These are phyloP conservation scores for Pammene fasciana DNA, from an alignment of 2,888 invertebrate genomes.

Conservation along the genomic window DNA sequence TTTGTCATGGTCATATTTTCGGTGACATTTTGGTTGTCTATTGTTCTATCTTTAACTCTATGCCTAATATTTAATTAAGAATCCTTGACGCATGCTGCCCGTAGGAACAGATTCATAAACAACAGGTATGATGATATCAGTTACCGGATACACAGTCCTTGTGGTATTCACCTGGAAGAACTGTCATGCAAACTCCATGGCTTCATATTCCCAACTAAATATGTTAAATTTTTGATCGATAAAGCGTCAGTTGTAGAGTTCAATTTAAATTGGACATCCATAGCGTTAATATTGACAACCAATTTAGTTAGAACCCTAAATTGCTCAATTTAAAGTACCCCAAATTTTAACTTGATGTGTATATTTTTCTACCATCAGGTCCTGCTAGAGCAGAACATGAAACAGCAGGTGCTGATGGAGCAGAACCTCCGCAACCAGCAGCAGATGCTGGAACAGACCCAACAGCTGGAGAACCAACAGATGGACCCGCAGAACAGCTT, in stretches of 20 bases:
- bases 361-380: conserved; percentile 16
- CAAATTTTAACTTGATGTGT: too few species aligned
- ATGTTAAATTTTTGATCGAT: too few species aligned
- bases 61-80: too few species aligned
- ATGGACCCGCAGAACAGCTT: conserved; percentile 63
- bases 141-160: background rate
- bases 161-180: too few species aligned
- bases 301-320: too few species aligned
- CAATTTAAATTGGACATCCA: too few species aligned
- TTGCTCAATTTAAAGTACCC: too few species aligned
- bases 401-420: conserved; percentile 75
- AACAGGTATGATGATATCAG: conserved; percentile 32
- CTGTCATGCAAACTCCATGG: background rate
- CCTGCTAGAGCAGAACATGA: conserved; percentile 65
- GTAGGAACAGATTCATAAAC: conserved; percentile 39
- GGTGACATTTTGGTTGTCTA: too few species aligned
- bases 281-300: too few species aligned
- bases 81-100: conserved; percentile 19
- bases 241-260: too few species aligned
- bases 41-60: too few species aligned
- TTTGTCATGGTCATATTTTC: too few species aligned
- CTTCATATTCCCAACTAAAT: background rate
- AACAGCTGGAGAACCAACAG: conserved; percentile 64
- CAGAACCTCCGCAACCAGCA: conserved; percentile 78
- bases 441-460: conserved; percentile 70